Evolutionary conservation across 2,797 vertebrate genomes (phyloP).

Genomic region (Phalanger gymnotis): DNA sequence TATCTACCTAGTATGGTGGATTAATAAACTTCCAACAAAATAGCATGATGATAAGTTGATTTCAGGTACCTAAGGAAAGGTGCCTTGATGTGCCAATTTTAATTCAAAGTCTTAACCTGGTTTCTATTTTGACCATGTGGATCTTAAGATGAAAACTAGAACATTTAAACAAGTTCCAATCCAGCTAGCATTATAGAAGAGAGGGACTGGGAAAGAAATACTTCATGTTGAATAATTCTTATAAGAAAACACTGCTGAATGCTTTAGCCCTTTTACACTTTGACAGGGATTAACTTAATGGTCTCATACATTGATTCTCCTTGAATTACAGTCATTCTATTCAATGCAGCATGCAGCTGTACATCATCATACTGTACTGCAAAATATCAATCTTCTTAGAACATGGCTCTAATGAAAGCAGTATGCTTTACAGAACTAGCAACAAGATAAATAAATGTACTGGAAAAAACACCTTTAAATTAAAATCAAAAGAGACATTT

Average conservation of each 20-base stretch:
- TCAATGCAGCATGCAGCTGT: slow-evolving; percentile 49
- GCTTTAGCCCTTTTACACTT: slow-evolving; percentile 54
- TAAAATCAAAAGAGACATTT: slow-evolving; percentile 81
- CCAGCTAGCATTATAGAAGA: slow-evolving; percentile 33
- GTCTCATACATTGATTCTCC: slow-evolving; percentile 51
- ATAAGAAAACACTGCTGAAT: slow-evolving; percentile 40
- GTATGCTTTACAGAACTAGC: slow-evolving; percentile 63
- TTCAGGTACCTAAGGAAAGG: not conserved
- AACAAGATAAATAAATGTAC: slow-evolving; percentile 78
- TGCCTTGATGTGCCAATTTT: not conserved
- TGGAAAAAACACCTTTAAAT: slow-evolving; percentile 71
- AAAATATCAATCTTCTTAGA: slow-evolving; percentile 72
- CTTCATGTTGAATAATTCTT: slow-evolving; percentile 39
- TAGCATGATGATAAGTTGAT: not conserved
- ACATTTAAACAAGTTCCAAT: slow-evolving; percentile 24
- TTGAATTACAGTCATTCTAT: slow-evolving; percentile 63
- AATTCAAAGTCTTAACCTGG: slow-evolving; percentile 27
- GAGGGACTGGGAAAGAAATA: not conserved
- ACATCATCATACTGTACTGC: slow-evolving; percentile 38
- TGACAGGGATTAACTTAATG: slow-evolving; percentile 70
- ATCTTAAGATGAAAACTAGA: slow-evolving; percentile 29
- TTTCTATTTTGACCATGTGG: slow-evolving; percentile 30
- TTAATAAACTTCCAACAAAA: not conserved
- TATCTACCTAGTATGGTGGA: not conserved
- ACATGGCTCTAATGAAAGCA: slow-evolving; percentile 69